Evolutionary conservation across 30 jellyfish, hydroid and myxozoan genomes (phyloP).

Genomic region (Aurelia aurita): DNA sequence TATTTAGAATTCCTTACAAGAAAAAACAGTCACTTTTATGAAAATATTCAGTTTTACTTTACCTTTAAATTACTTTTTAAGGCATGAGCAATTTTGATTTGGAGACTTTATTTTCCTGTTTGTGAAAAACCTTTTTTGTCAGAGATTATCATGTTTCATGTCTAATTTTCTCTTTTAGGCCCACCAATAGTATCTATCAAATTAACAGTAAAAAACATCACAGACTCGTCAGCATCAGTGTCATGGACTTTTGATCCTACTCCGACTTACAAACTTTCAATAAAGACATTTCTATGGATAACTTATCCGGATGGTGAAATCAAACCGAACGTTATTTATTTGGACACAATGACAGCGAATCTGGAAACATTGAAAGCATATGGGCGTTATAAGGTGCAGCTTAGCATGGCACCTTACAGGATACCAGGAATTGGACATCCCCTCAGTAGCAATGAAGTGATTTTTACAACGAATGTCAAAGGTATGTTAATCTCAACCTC

Average conservation of each 20-base stretch:
- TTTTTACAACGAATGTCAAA: slow-evolving; percentile 35
- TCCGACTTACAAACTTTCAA: slow-evolving; percentile 19
- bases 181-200: not conserved
- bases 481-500: not conserved
- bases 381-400: slow-evolving; percentile 1
- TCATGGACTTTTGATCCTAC: not conserved
- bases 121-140: too few species aligned
- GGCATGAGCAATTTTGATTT: too few species aligned
- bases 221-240: not conserved
- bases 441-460: slow-evolving; percentile 37
- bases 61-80: too few species aligned
- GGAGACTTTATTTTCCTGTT: too few species aligned
- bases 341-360: not conserved
- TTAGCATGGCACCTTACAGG: slow-evolving; percentile 5
- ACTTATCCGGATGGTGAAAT: not conserved
- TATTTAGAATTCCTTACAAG: too few species aligned
- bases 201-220: slow-evolving; percentile 9
- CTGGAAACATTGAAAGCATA: not conserved
- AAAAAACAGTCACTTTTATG: too few species aligned
- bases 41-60: too few species aligned
- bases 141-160: too few species aligned
- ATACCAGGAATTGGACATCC: slow-evolving; percentile 25
- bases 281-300: slow-evolving; percentile 4
- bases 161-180: not conserved
- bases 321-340: not conserved